A percentile compares a stretch with the other conserved stretches of the same genome.
phyloP scores from a whole-genome alignment of 2,888 invertebrate genomes.

The Leptopilina syphax region DNA sequence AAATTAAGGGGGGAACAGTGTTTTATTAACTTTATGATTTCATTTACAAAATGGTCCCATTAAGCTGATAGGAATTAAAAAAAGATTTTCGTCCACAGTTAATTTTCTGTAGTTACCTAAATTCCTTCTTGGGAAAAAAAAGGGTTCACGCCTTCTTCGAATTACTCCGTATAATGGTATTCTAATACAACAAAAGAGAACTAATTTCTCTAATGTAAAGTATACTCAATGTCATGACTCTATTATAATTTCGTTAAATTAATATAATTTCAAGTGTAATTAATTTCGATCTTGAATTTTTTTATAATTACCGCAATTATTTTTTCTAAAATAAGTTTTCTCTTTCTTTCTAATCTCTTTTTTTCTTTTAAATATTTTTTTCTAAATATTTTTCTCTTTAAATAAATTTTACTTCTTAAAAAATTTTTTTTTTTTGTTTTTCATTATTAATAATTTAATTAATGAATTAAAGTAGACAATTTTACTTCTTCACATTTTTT shows the following conservation, averaged over 20 bases:
- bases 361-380: no score
- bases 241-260: neutral
- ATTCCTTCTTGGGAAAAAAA: conserved; percentile 1
- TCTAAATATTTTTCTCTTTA: no score
- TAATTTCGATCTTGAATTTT: neutral
- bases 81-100: neutral
- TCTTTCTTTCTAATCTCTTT: neutral
- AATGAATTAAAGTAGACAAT: no score
- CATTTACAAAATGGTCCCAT: neutral
- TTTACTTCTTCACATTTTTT: no score
- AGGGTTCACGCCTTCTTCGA: neutral
- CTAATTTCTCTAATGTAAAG: neutral
- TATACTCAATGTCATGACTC: neutral
- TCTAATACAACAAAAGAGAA: neutral
- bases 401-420: no score
- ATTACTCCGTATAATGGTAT: neutral
- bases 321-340: neutral
- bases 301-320: neutral
- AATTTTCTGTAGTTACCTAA: neutral
- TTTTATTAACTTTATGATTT: neutral
- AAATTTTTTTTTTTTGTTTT: no score
- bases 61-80: neutral
- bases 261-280: neutral
- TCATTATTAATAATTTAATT: no score
- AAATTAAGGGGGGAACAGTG: neutral